Conservation (phyloP, 2,888 invertebrate genomes). For the Steinernema scapterisci region DNA sequence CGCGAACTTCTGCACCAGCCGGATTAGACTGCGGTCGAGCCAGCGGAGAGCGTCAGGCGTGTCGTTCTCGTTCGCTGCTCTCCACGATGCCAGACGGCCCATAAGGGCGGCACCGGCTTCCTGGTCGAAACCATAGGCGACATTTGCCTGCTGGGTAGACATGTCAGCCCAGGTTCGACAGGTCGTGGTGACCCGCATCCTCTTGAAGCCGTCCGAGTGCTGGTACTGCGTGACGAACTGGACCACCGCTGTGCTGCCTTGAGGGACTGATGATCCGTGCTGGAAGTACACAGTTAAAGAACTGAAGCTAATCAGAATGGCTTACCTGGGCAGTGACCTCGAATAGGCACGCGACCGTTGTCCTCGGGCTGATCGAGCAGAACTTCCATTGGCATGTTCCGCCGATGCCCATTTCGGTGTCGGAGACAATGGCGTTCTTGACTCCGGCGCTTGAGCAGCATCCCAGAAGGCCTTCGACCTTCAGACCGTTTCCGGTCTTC, state of each 20-base stretch:
- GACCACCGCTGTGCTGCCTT: constrained; percentile 89
- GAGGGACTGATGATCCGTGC: constrained; percentile 80
- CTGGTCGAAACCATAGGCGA: constrained; percentile 74
- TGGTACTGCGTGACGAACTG: constrained; percentile 99
- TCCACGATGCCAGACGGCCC: constrained; percentile 92
- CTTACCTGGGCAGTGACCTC: constrained; percentile 80
- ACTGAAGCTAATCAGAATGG: no score
- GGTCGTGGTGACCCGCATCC: constrained; percentile 93
- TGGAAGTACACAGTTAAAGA: constrained; percentile 36
- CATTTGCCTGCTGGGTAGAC: constrained; percentile 72
- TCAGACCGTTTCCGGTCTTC: constrained; percentile 59
- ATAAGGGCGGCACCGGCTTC: constrained; percentile 96
- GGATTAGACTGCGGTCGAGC: constrained; percentile 95
- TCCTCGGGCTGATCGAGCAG: constrained; percentile 88
- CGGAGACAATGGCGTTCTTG: constrained; percentile 88
- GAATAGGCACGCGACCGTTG: constrained; percentile 91
- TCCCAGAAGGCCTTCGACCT: constrained; percentile 78
- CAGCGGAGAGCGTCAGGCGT: constrained; percentile 93
- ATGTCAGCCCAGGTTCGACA: constrained; percentile 98
- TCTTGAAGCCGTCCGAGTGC: constrained; percentile 90
- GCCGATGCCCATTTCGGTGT: constrained; percentile 95
- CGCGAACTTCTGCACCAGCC: constrained; percentile 97
- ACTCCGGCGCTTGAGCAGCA: constrained; percentile 91
- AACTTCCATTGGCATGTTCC: constrained; percentile 98
- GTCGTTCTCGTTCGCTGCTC: constrained; percentile 82